Conservation (phyloP, 2,888 invertebrate species). For the Amphipyra berbera region DNA sequence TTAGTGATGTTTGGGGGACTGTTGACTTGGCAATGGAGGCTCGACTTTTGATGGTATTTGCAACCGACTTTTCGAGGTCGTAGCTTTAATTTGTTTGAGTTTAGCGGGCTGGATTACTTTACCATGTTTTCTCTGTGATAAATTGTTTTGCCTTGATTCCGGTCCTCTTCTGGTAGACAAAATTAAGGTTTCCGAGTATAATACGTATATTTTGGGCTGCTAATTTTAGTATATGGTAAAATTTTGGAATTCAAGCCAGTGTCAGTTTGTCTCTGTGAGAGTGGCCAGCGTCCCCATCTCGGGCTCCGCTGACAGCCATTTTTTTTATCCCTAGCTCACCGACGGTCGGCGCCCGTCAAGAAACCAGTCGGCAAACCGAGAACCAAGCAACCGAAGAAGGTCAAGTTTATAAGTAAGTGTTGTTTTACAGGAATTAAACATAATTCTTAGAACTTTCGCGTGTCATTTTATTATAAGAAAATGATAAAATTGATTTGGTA, state of each 20-base stretch:
- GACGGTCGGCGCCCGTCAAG: slow-evolving; percentile 92
- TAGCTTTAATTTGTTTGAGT: slow-evolving; percentile 30
- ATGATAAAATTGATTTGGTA: slow-evolving; percentile 5
- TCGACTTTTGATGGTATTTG: slow-evolving; percentile 58
- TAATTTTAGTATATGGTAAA: no score
- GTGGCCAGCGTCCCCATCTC: slow-evolving; percentile 55
- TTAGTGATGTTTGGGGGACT: slow-evolving; percentile 64
- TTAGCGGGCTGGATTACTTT: background rate
- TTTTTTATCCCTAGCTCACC: slow-evolving; percentile 75
- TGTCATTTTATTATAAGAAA: background rate
- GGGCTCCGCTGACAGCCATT: slow-evolving; percentile 65
- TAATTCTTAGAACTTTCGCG: background rate
- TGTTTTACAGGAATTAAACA: background rate
- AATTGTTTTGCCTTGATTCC: background rate
- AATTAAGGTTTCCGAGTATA: no score
- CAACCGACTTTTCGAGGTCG: slow-evolving; percentile 39
- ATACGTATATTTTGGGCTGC: background rate
- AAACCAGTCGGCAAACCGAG: slow-evolving; percentile 95
- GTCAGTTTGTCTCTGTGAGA: slow-evolving; percentile 63
- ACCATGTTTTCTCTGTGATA: background rate
- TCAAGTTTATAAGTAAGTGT: slow-evolving; percentile 97
- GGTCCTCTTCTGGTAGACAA: background rate
- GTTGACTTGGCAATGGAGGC: slow-evolving; percentile 57
- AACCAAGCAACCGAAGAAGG: slow-evolving; percentile 96
- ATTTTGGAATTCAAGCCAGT: slow-evolving; percentile 13